Conservation (phyloP, 2,888 invertebrate genomes). For the Vanessa cardui region DNA sequence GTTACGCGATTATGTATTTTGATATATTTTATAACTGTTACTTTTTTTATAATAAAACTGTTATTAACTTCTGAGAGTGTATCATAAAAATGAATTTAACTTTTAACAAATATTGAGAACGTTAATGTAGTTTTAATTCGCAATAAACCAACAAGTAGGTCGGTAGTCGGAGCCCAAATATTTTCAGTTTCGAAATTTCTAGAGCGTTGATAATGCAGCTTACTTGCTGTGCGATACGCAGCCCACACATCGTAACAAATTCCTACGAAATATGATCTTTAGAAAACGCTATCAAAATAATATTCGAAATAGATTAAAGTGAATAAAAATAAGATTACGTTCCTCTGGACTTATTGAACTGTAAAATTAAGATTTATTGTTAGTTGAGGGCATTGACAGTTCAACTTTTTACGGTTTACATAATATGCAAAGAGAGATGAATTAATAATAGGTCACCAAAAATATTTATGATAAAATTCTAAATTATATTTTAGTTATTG, state of each 20-base stretch:
- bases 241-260: slow-evolving; percentile 30
- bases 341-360: too few species aligned
- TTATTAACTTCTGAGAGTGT: not conserved
- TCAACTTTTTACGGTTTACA: too few species aligned
- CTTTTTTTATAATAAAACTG: not conserved
- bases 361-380: too few species aligned
- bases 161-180: slow-evolving; percentile 37
- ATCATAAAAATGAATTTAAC: not conserved
- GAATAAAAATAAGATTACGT: not conserved
- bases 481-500: too few species aligned
- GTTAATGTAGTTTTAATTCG: slow-evolving; percentile 37
- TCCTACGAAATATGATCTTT: slow-evolving; percentile 13
- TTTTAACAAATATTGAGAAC: slow-evolving; percentile 38
- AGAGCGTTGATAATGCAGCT: slow-evolving; percentile 43
- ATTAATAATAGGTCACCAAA: too few species aligned
- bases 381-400: too few species aligned
- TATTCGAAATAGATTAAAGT: not conserved
- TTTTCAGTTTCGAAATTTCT: slow-evolving; percentile 44
- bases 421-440: too few species aligned
- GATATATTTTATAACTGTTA: too few species aligned
- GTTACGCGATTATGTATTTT: too few species aligned
- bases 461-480: too few species aligned
- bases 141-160: slow-evolving; percentile 38
- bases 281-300: not conserved
- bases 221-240: slow-evolving; percentile 28